Evolutionary conservation across 2,797 vertebrate species (phyloP).

Genomic region (Australoheros facetus): DNA sequence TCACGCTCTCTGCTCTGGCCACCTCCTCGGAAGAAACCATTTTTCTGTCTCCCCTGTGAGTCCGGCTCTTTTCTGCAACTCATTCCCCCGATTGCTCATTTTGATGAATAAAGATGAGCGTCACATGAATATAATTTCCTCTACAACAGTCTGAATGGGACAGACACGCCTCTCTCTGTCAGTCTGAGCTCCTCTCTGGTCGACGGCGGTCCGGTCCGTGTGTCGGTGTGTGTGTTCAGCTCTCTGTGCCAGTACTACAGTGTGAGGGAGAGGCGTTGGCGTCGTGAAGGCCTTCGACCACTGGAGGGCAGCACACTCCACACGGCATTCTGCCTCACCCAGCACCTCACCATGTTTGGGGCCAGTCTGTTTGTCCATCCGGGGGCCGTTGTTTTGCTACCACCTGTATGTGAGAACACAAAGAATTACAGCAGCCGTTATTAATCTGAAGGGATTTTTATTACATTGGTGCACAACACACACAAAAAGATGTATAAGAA

Average conservation of each 20-base stretch:
- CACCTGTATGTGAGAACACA: conserved; percentile 69
- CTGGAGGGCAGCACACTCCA: conserved; percentile 79
- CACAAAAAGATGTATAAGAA: background rate
- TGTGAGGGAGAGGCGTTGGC: conserved; percentile 74
- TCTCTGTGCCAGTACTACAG: conserved; percentile 83
- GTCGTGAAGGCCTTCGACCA: conserved; percentile 79
- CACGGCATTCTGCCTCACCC: conserved; percentile 80
- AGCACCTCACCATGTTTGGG: conserved; percentile 85
- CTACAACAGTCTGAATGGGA: conserved; percentile 65
- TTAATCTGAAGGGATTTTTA: background rate
- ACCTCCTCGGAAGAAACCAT: conserved; percentile 70
- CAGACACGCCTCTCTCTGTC: conserved; percentile 62
- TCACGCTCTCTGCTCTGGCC: conserved; percentile 51
- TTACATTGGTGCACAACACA: background rate
- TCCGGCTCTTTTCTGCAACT: background rate
- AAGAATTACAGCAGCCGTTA: background rate
- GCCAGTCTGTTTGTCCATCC: conserved; percentile 86
- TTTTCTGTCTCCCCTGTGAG: conserved; percentile 82
- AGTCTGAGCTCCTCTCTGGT: conserved; percentile 68
- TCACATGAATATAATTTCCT: background rate
- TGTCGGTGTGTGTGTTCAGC: conserved; percentile 79
- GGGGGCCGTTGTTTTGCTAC: conserved; percentile 78
- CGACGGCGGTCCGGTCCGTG: conserved; percentile 34
- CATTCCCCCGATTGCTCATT: background rate
- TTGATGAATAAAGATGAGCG: background rate